Percentiles rank a stretch among this genome's conserved stretches.
Conservation (phyloP, 1,140 invertebrate species). For the Drosophila guanche region DNA sequence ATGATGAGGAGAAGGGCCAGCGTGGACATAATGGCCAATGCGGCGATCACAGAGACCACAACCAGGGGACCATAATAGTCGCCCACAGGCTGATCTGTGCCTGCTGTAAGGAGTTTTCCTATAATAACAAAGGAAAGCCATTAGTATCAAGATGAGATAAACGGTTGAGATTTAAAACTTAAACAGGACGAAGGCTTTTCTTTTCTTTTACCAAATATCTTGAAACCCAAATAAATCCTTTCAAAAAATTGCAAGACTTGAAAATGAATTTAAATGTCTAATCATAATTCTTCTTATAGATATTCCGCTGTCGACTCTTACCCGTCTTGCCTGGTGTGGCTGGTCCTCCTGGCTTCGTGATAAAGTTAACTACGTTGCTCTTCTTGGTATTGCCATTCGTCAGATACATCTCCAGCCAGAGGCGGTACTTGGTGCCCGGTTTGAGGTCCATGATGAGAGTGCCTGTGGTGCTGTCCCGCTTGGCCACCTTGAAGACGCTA, state of each 20-base stretch:
- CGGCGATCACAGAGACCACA: constrained; percentile 93
- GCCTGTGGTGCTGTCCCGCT: constrained; percentile 89
- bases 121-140: constrained; percentile 15
- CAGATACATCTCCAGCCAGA: constrained; percentile 94
- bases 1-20: constrained; percentile 91
- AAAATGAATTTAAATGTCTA: constrained; percentile 19
- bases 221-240: constrained; percentile 64
- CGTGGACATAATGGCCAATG: constrained; percentile 91
- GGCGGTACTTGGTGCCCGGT: constrained; percentile 91
- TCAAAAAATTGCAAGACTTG: constrained; percentile 69
- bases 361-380: constrained; percentile 93
- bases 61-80: constrained; percentile 94
- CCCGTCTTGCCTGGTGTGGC: constrained; percentile 79
- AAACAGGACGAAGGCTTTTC: neutral
- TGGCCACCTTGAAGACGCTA: constrained; percentile 92
- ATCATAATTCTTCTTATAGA: neutral
- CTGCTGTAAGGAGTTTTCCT: constrained; percentile 87
- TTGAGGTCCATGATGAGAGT: constrained; percentile 89
- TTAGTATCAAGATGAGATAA: neutral
- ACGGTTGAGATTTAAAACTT: neutral
- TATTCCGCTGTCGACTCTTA: constrained; percentile 18
- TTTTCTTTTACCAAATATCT: constrained; percentile 62
- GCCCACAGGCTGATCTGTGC: constrained; percentile 84
- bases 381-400: constrained; percentile 95
- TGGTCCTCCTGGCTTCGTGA: constrained; percentile 90